Evolutionary conservation across 2,113 vertebrate species (phyloP).

Genomic region (Phalacrocorax brasilianus): DNA sequence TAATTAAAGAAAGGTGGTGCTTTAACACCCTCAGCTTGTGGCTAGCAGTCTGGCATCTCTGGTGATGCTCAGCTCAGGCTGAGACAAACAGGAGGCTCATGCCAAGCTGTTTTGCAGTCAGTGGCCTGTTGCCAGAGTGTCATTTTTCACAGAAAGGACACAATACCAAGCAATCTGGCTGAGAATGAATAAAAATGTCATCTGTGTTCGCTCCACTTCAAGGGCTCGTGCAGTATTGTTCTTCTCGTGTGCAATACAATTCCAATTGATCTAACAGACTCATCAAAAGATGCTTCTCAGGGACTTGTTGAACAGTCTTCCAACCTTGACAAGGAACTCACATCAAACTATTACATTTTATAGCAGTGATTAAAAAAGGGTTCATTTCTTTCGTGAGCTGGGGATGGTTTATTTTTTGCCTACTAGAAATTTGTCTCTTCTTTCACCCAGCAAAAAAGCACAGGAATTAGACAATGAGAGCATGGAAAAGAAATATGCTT

Average conservation of each 20-base stretch:
- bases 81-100: conserved; percentile 28
- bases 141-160: conserved; percentile 65
- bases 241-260: neutral
- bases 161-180: conserved; percentile 60
- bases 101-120: conserved; percentile 58
- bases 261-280: conserved; percentile 31
- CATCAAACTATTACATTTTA: neutral
- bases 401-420: conserved; percentile 36
- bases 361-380: neutral
- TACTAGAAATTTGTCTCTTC: conserved; percentile 12
- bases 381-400: neutral
- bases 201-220: conserved; percentile 42
- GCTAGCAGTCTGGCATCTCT: conserved; percentile 49
- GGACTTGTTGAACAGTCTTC: neutral
- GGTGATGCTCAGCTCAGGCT: conserved; percentile 29
- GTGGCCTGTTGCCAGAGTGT: conserved; percentile 63
- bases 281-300: conserved; percentile 16
- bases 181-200: conserved; percentile 67
- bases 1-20: neutral
- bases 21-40: conserved; percentile 7
- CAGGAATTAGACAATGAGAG: conserved; percentile 18
- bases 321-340: neutral
- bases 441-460: conserved; percentile 37
- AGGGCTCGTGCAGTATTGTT: conserved; percentile 19
- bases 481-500: conserved; percentile 2